Evolutionary conservation across 2,888 invertebrate genomes (phyloP).

Genomic region (Aleiodes testaceus): DNA sequence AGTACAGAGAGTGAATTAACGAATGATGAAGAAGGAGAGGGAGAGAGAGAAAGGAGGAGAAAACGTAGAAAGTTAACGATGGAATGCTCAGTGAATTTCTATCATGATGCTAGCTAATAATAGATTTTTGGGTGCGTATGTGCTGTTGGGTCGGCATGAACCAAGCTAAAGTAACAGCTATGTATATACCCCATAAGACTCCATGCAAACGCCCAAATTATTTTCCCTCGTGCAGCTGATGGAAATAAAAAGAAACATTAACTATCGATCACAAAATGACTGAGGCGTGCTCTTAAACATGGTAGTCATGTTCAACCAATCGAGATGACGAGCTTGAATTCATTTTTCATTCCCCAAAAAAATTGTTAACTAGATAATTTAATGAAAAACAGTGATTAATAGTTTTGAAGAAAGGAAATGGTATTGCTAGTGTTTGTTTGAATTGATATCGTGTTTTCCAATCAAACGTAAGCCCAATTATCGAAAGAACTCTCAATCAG

Average conservation of each 20-base stretch:
- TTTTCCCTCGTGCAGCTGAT: slow-evolving; percentile 2
- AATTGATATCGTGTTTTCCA: too few relatives aligned
- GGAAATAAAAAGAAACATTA: slow-evolving; percentile 10
- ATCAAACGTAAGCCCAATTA: neutral
- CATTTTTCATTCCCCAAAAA: neutral
- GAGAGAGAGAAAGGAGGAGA: slow-evolving; percentile 2
- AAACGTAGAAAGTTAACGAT: slow-evolving; percentile 10
- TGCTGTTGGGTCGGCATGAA: slow-evolving; percentile 20
- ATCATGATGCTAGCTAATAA: slow-evolving; percentile 40
- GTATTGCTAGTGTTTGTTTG: too few relatives aligned
- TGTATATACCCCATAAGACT: neutral
- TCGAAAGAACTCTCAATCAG: slow-evolving; percentile 30
- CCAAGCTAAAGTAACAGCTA: slow-evolving; percentile 3
- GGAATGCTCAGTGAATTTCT: slow-evolving; percentile 36
- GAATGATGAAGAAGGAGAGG: slow-evolving; percentile 12
- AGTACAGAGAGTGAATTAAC: slow-evolving; percentile 12
- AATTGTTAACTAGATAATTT: too few relatives aligned
- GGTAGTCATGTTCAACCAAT: slow-evolving; percentile 13
- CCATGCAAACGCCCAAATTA: slow-evolving; percentile 24
- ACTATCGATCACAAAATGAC: slow-evolving; percentile 27
- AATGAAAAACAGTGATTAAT: neutral
- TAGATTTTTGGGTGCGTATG: slow-evolving; percentile 29
- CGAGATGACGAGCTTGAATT: slow-evolving; percentile 4
- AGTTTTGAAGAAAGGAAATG: neutral
- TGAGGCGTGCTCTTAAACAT: slow-evolving; percentile 14